Base-by-base conservation (phyloP, 2,113 vertebrate species). In the Asarcornis scutulata region DNA sequence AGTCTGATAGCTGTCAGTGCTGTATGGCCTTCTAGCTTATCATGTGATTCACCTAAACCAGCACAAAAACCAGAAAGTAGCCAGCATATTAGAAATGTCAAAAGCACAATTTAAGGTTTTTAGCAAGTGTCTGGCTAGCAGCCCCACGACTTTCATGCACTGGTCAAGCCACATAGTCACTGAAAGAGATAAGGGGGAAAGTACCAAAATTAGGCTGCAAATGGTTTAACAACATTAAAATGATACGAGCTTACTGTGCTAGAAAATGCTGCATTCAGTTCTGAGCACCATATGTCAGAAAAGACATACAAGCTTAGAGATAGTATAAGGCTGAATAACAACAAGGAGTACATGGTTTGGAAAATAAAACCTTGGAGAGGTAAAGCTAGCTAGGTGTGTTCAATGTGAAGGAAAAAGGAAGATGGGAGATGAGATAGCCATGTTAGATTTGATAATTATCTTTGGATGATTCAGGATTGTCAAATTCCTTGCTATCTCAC, bases 221-320 rank as follows among this genome's bases (percentile, higher is more conserved):
- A 36, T 14, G 31, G 32, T 73, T 72, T 52, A 69, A 52, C 32
- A 50, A 46, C 31, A 74, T 36, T 53, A 58, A 88, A 78, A 79
- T 42, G 44, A 40, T 38, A 27, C 1, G 1, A 92, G 58, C 40
- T 78, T 46, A 50, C 23, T 69, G 67, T 7, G 42, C 21, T 42
- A 67, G 42, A 52, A 84, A 90, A 75, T 62, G 73, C 48, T 90
- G 76, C 83, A 84, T 86, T 91, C 62, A 62, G 48, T 81, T 91
- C 13, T 4, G 21, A 94, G 86, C 60, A 73, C 42, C 32, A 42
- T 29, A 32, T 53, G 59, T 88, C 73, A 82, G 86, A 81, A 84
- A 75, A 84, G 75, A 63, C 64, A 69, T 46, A 32, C 23, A 78
- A 75, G 50, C 46, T 22, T 22, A 34, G 20, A 67, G 52, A 55